Evolutionary conservation across 2,888 invertebrate species (phyloP).

Genomic region (Erebia palarica): DNA sequence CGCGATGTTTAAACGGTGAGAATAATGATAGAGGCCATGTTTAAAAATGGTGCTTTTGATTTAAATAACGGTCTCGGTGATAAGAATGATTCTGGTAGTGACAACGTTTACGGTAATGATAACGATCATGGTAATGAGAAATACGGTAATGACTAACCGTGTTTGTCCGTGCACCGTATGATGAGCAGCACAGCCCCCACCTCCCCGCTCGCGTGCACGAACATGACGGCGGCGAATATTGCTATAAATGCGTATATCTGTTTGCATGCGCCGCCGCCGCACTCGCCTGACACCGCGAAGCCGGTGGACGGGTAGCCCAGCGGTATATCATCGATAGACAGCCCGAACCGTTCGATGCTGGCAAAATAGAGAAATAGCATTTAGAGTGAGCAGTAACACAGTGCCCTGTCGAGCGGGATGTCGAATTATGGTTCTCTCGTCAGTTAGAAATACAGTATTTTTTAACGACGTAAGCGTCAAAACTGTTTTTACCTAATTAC

Average conservation of each 20-base stretch:
- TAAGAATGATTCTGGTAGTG: too few species aligned
- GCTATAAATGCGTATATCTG: constrained; percentile 89
- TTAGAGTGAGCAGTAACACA: too few species aligned
- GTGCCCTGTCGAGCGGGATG: too few species aligned
- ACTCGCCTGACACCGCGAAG: constrained; percentile 89
- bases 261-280: constrained; percentile 88
- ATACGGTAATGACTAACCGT: constrained; percentile 66
- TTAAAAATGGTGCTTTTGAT: too few species aligned
- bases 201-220: constrained; percentile 96
- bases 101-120: too few species aligned
- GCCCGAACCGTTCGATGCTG: constrained; percentile 57
- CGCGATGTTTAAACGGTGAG: too few species aligned
- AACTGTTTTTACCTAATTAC: too few species aligned
- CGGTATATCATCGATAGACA: not conserved
- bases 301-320: constrained; percentile 47
- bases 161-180: constrained; percentile 94
- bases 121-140: not conserved
- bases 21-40: too few species aligned
- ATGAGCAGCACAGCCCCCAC: constrained; percentile 95
- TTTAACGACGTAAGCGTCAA: too few species aligned
- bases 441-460: too few species aligned
- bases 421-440: too few species aligned
- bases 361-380: constrained; percentile 12
- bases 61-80: too few species aligned
- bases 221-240: constrained; percentile 93